Evolutionary conservation across 64 coral and sea anemone species (phyloP), one percentile per base, ranked within the genome.

Genomic region (Anthopleura sola): DNA sequence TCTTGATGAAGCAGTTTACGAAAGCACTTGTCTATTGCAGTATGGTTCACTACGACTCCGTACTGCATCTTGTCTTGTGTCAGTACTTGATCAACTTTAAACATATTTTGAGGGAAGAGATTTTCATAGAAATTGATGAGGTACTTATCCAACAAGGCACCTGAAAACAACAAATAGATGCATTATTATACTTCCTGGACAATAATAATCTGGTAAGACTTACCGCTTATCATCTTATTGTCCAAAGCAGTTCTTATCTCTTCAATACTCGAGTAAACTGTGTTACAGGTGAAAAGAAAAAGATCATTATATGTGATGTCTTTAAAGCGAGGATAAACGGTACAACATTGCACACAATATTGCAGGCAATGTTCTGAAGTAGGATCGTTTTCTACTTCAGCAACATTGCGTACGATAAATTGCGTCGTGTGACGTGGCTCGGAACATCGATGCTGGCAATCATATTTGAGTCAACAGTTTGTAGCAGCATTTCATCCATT

Each of bases 21-120:
- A 50, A 96, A 76, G 21, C 94, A 96, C 68, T 80, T 57, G 18
- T 48, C 78, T 4, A 96, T 54, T 16, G 29, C 34, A 10, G 82
- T 82, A 36, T 96, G 64, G 47, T 96, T 96, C 23, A 96, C 84
- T 6, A 96, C 84, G 15, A 87, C 87, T 29, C 94, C 90, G 37
- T 96, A 96, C 1, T 90, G 85, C n/a, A 96, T 75, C 24, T 60
- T 68, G 18, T 92, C 90, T 53, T 86, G 88, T 34, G 85, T 92
- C 44, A 92, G 2, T 26, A 96, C 68, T 53, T 81, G 55, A 60
- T 96, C 87, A 16, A 77, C 87, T 68, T 92, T 92, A 51, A 89
- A 96, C 46, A 29, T 11, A 6, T 19, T 13, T 48, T 83, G 49
- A 54, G 82, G 82, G n/a, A 83, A 83, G 11, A 83, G 10, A 7